Base-by-base conservation (phyloP, 2,797 vertebrate genomes). In the Craterocephalus amniculus region DNA sequence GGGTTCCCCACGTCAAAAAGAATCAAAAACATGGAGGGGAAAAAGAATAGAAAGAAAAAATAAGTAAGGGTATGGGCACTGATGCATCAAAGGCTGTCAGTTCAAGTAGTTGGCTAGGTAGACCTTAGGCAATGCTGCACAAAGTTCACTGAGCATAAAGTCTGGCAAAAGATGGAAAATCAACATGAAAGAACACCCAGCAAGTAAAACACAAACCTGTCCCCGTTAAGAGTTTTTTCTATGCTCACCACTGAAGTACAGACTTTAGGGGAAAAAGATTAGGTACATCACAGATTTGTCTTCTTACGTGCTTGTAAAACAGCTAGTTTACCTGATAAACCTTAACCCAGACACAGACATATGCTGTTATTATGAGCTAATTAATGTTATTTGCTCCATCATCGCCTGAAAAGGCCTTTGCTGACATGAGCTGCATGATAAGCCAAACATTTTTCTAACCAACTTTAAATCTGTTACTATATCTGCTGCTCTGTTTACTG, bases 1-100 rank as follows among this genome's bases (percentile, higher is more conserved):
- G 58, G 51, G 60, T 40, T 63, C 70, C 67, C 70, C 62, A 54
- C 57, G 56, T 84, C 62, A 74, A 87, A 66, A 31, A 43, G 62
- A 71, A 86, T 74, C 63, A 38, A 79, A 84, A 73, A 43, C 49
- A 58, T 31, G 24, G 26, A 67, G 48, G 56, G 35, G 43, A 69
- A 69, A 66, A 16, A 78, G 59, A 48, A 69, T 16, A 72, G 70
- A 77, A 56, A 62, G 11, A 13, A 27, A 45, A 24, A 40, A 51
- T 29, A 48, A 72, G 73, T 63, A 63, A 82, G 55, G n/a, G 57
- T 82, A 60, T 35, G 52, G 54, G 78, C 62, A 81, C 51, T 77
- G 78, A 79, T 69, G 88, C 82, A 87, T 90, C 83, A 90, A 89
- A 86, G 65, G 51, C 57, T 83, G 72, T 86, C 78, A 78, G 76